Base-by-base conservation (phyloP, 2,797 vertebrate genomes). In the Xiphorhynchus erythropygius region DNA sequence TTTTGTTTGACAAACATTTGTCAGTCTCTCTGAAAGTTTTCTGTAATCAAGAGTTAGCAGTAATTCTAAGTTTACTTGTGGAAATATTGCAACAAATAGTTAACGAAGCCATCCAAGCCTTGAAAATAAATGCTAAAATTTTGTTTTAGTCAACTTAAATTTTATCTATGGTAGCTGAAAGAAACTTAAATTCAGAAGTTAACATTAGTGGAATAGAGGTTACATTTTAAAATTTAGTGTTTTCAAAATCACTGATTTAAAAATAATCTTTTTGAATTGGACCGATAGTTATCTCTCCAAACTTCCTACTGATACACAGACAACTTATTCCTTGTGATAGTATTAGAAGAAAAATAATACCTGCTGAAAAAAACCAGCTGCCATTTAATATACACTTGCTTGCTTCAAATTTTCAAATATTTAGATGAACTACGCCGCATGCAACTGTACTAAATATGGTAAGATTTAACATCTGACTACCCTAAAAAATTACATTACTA, bases 221-320 rank as follows among this genome's bases (percentile, higher is more conserved):
- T 50, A 71, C 17, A 44, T 46, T 91, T 73, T 35, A 85, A 24
- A 27, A 76, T 63, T 27, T 71, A 75, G 84, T 53, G 21, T 42
- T 87, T 82, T 92, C 97, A 88, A 84, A 94, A 92, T 57, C 49
- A 87, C 68, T 89, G 46, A 19, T 84, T 96, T 74, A 83, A 71
- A 88, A 95, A 42, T 56, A 79, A 76, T 64, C 79, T 95, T 59
- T 83, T 81, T 87, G 78, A 94, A 92, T 60, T 62, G 25, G 30
- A 71, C 14, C 30, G 60, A 91, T 19, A 87, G 35, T 47, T 33
- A 9, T 47, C 64, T 80, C 32, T 85, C 69, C 37, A 41, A 94
- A 80, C 76, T 74, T 79, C 52, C n/a, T 92, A 28, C 7, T 83
- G 90, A 94, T 88, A 93, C 67, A 95, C 6, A 89, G 32, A 27